Evolutionary conservation across 2,888 invertebrate genomes (phyloP), one percentile per base, ranked within the genome.

Genomic region (Ophioninae sp.): DNA sequence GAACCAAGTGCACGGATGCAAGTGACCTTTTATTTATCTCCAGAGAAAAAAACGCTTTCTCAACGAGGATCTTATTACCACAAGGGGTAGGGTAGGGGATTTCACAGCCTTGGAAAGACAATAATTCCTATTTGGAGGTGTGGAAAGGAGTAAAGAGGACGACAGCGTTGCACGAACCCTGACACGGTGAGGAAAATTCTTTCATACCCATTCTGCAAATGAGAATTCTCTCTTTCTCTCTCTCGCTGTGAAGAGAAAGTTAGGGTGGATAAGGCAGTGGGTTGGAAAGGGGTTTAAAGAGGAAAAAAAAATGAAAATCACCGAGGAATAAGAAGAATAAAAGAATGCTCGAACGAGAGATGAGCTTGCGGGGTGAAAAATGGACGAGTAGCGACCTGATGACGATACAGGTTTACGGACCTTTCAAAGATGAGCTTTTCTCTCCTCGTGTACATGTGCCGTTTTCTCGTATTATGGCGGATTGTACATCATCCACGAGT

Each of bases 141-240:
- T 10, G 59, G 41, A 76, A 76, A 68, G 8, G 67, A 41, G 76
- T 39, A n/a, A 57, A 75, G 65, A 56, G 68, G 62, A 59, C 76
- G 79, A 61, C 61, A 72, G 77, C 79, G 67, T 68, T 67, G 75
- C 80, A 80, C 83, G 77, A 86, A 86, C 79, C 76, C 72, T 67
- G 79, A 77, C 65, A 64, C 79, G 74, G 73, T 59, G 87, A 86
- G 86, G 87, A 84, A 86, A 87, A 85, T 88, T 88, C 89, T 88
- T 89, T 90, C 88, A 89, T 89, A 87, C 86, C 85, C 86, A 89
- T 89, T 88, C 86, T 86, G 88, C 88, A 90, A 90, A 91, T 91
- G 91, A 90, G 90, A 88, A 88, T 88, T 88, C 85, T 74, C 76
- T 81, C 77, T 82, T 44, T 79, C 17, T 68, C 59, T 72, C 67